phyloP scores from a whole-genome alignment of 2,113 vertebrate genomes.

The Suricata suricatta region DNA sequence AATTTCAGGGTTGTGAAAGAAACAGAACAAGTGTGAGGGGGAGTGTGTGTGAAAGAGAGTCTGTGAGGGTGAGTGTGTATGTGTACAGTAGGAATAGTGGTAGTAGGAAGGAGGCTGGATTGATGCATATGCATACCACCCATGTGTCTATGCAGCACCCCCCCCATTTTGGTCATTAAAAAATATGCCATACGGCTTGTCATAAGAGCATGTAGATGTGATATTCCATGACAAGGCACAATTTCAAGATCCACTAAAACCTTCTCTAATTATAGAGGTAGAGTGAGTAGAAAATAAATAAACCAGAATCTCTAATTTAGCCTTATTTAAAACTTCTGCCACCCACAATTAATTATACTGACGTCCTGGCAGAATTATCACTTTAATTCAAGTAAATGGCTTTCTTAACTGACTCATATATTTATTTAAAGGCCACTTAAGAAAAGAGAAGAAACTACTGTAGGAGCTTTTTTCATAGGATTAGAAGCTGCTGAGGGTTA shows the following conservation, averaged over 20 bases:
- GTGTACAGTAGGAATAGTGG: neutral
- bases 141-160: neutral
- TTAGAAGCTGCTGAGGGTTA: constrained; percentile 53
- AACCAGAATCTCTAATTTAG: constrained; percentile 71
- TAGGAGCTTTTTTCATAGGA: constrained; percentile 62
- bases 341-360: constrained; percentile 75
- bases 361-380: constrained; percentile 71
- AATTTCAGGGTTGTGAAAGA: neutral
- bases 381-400: constrained; percentile 78
- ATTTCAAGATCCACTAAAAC: constrained; percentile 67
- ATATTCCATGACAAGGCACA: constrained; percentile 78
- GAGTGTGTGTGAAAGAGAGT: neutral
- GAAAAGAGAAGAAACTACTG: constrained; percentile 65
- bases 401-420: constrained; percentile 78
- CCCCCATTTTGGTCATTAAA: neutral
- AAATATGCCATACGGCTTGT: neutral
- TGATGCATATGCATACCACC: neutral
- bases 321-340: constrained; percentile 73
- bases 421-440: constrained; percentile 78
- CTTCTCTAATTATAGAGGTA: constrained; percentile 50
- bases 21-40: neutral
- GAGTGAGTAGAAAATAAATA: constrained; percentile 65
- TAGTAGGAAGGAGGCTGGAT: neutral
- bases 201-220: neutral
- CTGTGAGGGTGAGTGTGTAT: neutral